Conservation (phyloP, 2,888 invertebrate genomes). For the Embidobia sp. region DNA sequence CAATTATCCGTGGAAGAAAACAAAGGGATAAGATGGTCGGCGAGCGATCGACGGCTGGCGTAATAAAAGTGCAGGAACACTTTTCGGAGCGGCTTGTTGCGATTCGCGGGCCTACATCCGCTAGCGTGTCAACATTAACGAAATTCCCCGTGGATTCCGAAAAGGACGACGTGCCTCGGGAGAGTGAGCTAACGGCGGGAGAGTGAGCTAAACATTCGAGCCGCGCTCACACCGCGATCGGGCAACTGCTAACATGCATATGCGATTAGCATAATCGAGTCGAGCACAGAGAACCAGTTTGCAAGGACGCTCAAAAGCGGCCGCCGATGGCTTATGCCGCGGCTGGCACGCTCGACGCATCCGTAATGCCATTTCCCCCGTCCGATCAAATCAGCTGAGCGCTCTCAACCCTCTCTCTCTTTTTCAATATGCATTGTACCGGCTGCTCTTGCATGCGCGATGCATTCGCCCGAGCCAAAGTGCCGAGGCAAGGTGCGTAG, state of each 20-base stretch:
- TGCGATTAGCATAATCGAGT: constrained; percentile 80
- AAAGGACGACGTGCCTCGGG: constrained; percentile 62
- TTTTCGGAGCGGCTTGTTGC: constrained; percentile 6
- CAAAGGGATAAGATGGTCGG: no score
- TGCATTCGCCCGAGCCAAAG: constrained; percentile 32
- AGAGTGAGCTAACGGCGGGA: no score
- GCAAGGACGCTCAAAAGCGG: constrained; percentile 79
- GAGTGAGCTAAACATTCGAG: constrained; percentile 70
- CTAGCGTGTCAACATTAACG: constrained; percentile 47
- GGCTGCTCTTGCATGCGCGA: constrained; percentile 22
- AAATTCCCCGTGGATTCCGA: constrained; percentile 45
- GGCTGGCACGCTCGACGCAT: constrained; percentile 74
- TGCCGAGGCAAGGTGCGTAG: no score
- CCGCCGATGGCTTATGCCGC: constrained; percentile 73
- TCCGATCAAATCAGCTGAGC: constrained; percentile 62
- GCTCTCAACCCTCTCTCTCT: constrained; percentile 10
- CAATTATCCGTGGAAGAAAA: no score
- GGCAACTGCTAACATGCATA: constrained; percentile 76
- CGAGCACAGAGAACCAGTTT: constrained; percentile 80
- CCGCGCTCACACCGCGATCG: constrained; percentile 70
- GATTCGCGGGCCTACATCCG: constrained; percentile 12
- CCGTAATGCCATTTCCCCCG: constrained; percentile 72
- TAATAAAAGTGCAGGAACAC: constrained; percentile 7
- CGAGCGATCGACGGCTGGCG: neutral
- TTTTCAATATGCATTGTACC: constrained; percentile 44